A percentile compares a stretch with the other conserved stretches of the same genome.
Conservation (phyloP, 2,113 vertebrate genomes). For the Etia nguti region DNA sequence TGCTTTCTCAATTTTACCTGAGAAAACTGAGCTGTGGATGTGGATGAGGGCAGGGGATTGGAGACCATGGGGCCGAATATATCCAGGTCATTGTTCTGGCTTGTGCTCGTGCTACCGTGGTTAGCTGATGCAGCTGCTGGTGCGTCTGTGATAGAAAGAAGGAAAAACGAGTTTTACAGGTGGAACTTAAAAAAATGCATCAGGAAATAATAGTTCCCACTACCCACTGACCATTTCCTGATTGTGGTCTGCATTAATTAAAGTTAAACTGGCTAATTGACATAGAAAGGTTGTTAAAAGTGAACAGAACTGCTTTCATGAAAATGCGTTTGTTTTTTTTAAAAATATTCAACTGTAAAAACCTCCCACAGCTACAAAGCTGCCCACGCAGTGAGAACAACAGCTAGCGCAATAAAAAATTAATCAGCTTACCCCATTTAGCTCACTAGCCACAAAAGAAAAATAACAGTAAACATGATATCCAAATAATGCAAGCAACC, state of each 20-base stretch:
- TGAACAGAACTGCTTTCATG: neutral
- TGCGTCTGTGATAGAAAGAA: slow-evolving; percentile 80
- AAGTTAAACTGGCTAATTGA: neutral
- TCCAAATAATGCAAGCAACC: neutral
- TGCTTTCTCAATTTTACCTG: slow-evolving; percentile 50
- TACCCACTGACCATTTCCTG: neutral
- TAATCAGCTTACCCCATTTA: neutral
- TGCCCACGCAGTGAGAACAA: neutral
- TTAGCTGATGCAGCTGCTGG: slow-evolving; percentile 77
- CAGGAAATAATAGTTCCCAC: neutral
- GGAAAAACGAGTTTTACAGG: slow-evolving; percentile 23
- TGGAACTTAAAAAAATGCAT: neutral
- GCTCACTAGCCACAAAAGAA: slow-evolving; percentile 4
- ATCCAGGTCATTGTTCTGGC: slow-evolving; percentile 88
- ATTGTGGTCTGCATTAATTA: neutral
- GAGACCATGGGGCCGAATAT: slow-evolving; percentile 99
- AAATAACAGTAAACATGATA: neutral
- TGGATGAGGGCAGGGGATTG: slow-evolving; percentile 87
- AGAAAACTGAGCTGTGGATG: slow-evolving; percentile 64
- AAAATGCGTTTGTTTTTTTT: neutral
- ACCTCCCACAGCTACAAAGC: neutral
- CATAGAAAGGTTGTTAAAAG: neutral
- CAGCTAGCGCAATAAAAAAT: neutral
- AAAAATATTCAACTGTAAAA: neutral
- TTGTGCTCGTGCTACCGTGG: slow-evolving; percentile 73